phyloP scores from a whole-genome alignment of 2,113 vertebrate species.

The Lipotes vexillifer region DNA sequence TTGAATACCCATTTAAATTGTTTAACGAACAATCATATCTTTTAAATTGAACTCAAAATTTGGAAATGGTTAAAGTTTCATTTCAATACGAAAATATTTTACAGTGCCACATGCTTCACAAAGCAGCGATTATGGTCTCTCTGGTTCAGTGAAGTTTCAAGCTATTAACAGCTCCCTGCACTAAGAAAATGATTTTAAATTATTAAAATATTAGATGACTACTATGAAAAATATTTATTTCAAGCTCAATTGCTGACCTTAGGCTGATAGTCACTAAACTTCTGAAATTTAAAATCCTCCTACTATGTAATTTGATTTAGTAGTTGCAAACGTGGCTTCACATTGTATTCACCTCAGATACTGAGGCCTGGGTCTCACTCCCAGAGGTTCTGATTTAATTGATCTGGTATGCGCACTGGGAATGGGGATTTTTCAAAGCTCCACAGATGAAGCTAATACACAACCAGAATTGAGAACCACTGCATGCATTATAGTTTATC shows the following conservation, averaged over 20 bases:
- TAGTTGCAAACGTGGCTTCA: background rate
- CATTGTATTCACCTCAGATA: background rate
- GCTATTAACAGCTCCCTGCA: background rate
- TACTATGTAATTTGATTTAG: background rate
- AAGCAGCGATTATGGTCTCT: background rate
- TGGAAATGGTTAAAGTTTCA: background rate
- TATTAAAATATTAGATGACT: background rate
- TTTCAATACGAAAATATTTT: background rate
- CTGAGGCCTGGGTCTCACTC: background rate
- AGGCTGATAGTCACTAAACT: background rate
- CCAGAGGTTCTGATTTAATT: background rate
- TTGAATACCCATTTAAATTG: background rate
- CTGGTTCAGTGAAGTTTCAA: background rate
- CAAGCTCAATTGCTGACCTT: background rate
- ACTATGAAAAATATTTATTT: background rate
- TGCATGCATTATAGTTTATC: background rate
- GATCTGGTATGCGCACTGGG: background rate
- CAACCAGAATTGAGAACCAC: background rate
- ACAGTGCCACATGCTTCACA: background rate
- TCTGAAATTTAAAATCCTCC: background rate
- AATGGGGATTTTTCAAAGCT: background rate
- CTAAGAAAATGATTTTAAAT: background rate
- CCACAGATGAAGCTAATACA: background rate
- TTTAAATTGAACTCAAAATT: background rate
- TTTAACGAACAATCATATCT: background rate